Evolutionary conservation across 2,113 vertebrate genomes (phyloP), one percentile per base, ranked within the genome.

Genomic region (Gorsachius goisagi): DNA sequence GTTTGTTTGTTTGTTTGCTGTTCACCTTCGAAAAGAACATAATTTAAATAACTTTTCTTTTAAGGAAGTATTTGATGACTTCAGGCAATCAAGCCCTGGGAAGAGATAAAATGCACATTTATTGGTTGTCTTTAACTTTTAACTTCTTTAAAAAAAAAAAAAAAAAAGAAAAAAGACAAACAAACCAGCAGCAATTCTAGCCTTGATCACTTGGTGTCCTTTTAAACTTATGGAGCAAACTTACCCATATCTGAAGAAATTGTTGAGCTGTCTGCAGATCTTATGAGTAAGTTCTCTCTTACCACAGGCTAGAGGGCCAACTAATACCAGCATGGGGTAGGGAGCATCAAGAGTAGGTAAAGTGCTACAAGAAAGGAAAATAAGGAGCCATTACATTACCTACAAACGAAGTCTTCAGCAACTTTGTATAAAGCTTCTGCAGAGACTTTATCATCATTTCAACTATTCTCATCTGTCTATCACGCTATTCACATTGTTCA

Each of bases 271-370:
- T 21, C 98, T 98, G 96, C 99, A 99, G 95, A 99, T 98, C 73
- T 97, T 98, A 88, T 99, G 98, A 15, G 98, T 95, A 19, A 99
- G 98, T 71, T 99, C 98, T 56, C 99, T 98, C 88, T 99, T 99
- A 13, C 99, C 99, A 63, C 98, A 98, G 15, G 98, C 98, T 78
- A 98, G 93, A 5, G 99, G 99, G 5, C 99, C 99, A 2, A 97
- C 97, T 33, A 99, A 89, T 20, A 99, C 98, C 97, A 99, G 75
- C 98, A 99, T 98, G 21, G 99, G 99, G 74, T 99, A 99, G 1
- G 99, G 98, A 22, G 98, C 92, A 7, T 98, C 98, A 12, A 97
- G 72, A 58, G 85, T 96, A 2, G 98, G 98, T 52, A 99, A 94
- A 24, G 99, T 99, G 96, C 99, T 99, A 77, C 67, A 52, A 90